Evolutionary conservation across 2,113 vertebrate species (phyloP).

Genomic region (Clarias gariepinus): DNA sequence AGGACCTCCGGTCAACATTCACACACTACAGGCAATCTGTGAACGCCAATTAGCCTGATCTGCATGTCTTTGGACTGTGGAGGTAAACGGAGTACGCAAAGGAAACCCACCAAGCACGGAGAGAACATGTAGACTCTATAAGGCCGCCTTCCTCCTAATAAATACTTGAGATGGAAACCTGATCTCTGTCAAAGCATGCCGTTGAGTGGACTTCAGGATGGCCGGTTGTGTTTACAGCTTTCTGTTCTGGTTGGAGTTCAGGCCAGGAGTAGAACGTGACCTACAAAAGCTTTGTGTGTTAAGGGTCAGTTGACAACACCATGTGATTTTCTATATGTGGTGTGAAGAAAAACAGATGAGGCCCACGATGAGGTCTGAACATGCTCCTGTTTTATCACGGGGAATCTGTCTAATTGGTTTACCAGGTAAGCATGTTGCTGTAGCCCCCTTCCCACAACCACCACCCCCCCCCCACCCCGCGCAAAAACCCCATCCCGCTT

Average conservation of each 20-base stretch:
- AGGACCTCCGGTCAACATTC: no score
- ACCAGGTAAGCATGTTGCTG: background rate
- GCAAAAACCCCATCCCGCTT: background rate
- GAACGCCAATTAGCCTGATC: no score
- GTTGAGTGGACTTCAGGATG: background rate
- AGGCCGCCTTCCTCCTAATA: background rate
- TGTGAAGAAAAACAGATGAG: constrained; percentile 24
- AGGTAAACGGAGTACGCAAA: no score
- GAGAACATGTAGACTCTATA: no score
- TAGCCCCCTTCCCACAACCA: background rate
- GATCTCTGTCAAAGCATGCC: background rate
- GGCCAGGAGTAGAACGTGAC: background rate
- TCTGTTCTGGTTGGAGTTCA: background rate
- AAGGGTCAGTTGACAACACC: constrained; percentile 30
- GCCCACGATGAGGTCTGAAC: constrained; percentile 13
- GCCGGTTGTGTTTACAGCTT: background rate
- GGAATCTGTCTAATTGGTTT: constrained; percentile 28
- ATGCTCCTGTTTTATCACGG: constrained; percentile 31
- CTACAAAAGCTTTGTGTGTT: constrained; percentile 20
- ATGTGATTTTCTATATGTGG: constrained; percentile 49
- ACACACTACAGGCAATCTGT: no score
- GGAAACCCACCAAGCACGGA: no score
- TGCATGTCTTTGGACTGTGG: no score
- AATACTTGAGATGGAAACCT: background rate
- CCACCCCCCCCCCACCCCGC: no score